Conservation (phyloP, 2,797 vertebrate genomes). For the Crocodylus rhombifer region DNA sequence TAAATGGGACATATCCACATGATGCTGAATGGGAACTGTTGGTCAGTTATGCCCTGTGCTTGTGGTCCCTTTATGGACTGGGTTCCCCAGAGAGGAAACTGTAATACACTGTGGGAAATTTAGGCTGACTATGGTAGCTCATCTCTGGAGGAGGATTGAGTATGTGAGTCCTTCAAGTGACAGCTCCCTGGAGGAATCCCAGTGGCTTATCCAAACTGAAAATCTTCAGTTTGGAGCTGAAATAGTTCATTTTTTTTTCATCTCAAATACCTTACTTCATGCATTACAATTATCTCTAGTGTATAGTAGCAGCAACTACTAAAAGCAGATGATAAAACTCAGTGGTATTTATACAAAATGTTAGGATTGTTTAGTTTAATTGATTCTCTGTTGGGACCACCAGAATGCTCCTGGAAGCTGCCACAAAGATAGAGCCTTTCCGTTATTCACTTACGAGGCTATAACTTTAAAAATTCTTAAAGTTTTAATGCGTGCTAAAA, state of each 20-base stretch:
- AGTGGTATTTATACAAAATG: neutral
- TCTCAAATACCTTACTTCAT: neutral
- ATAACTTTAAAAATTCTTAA: neutral
- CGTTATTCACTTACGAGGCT: fast-evolving
- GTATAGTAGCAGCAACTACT: neutral
- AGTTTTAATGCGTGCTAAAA: neutral
- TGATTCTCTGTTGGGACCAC: neutral
- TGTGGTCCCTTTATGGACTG: too few species aligned
- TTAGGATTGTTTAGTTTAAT: neutral
- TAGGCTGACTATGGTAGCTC: neutral
- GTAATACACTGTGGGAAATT: neutral
- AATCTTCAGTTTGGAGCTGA: neutral
- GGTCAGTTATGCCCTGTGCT: too few species aligned
- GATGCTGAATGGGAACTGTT: too few species aligned
- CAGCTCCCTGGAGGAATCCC: neutral
- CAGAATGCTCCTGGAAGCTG: neutral
- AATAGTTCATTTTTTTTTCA: neutral
- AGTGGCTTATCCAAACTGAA: fast-evolving
- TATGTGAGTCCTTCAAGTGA: neutral
- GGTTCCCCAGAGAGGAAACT: neutral
- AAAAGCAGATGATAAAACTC: neutral
- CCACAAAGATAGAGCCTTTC: neutral
- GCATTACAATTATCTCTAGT: neutral
- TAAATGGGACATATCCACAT: too few species aligned
- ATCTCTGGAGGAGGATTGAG: neutral